A percentile compares a stretch with the other conserved stretches of the same genome.
Conservation (phyloP, 2,888 invertebrate species). For the Cryptops parisi region DNA sequence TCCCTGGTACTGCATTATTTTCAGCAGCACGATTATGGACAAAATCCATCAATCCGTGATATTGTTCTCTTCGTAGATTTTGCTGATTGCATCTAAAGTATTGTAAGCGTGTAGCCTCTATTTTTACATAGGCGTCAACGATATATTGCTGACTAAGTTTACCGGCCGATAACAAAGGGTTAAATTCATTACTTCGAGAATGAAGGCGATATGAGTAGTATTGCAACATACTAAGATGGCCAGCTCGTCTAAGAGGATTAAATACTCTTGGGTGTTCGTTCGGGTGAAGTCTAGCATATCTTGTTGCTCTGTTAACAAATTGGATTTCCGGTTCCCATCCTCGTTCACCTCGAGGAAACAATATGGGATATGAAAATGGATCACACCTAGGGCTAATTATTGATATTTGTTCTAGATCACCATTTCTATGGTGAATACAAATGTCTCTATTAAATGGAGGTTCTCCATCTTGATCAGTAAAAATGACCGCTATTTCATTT, state of each 20-base stretch:
- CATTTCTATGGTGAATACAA: conserved; percentile 8
- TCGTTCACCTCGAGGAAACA: conserved; percentile 21
- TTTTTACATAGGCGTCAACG: conserved; percentile 24
- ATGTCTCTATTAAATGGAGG: conserved; percentile 21
- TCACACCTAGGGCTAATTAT: conserved; percentile 20
- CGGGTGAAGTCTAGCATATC: no score
- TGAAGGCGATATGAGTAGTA: conserved; percentile 19
- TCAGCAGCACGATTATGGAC: conserved; percentile 10
- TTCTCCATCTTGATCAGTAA: conserved; percentile 17
- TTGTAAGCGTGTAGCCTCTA: conserved; percentile 23
- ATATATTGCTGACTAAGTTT: conserved; percentile 25
- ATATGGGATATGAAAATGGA: conserved; percentile 21
- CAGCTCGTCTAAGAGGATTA: neutral
- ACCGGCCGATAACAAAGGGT: conserved; percentile 21
- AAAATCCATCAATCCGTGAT: conserved; percentile 22
- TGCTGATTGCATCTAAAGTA: conserved; percentile 24
- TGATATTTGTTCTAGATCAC: neutral
- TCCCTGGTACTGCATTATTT: neutral
- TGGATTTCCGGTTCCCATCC: conserved; percentile 8
- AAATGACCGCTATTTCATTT: conserved; percentile 17
- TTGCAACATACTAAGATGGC: conserved; percentile 12
- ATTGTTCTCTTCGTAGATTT: conserved; percentile 23
- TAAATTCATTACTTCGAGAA: conserved; percentile 22
- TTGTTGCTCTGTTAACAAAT: no score
- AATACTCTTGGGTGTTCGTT: no score